Conservation (phyloP, 2,113 vertebrate species). For the Onychostoma macrolepis region DNA sequence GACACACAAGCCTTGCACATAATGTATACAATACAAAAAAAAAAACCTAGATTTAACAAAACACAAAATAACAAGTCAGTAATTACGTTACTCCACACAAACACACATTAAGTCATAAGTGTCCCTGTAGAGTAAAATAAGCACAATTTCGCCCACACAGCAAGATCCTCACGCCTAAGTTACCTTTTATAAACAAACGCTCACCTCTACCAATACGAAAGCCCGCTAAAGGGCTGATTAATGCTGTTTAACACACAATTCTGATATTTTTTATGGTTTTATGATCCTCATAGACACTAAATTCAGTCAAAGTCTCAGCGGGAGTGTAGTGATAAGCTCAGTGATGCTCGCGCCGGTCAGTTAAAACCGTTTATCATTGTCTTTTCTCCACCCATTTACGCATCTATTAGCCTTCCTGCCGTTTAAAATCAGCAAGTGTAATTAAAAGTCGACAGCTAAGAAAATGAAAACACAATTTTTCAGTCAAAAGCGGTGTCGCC, state of each 20-base stretch:
- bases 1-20: neutral
- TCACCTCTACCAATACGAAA: neutral
- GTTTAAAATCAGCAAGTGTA: neutral
- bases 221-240: too few relatives aligned
- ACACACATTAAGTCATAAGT: neutral
- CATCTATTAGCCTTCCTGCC: neutral
- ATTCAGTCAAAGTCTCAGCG: neutral
- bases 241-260: neutral
- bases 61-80: neutral
- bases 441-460: neutral
- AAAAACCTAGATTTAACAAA: neutral
- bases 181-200: slow-evolving; percentile 2
- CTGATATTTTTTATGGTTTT: slow-evolving; percentile 16
- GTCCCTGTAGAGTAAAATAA: neutral
- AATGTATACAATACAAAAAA: neutral
- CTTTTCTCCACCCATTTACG: neutral
- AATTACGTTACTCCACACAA: neutral
- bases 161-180: neutral
- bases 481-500: slow-evolving; percentile 59
- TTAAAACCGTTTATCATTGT: neutral
- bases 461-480: neutral
- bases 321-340: slow-evolving; percentile 8
- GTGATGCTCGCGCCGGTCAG: slow-evolving; percentile 21
- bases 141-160: neutral
- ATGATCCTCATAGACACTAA: neutral